phyloP scores from a whole-genome alignment of 2,797 vertebrate species.

The Eurystomus glaucurus region DNA sequence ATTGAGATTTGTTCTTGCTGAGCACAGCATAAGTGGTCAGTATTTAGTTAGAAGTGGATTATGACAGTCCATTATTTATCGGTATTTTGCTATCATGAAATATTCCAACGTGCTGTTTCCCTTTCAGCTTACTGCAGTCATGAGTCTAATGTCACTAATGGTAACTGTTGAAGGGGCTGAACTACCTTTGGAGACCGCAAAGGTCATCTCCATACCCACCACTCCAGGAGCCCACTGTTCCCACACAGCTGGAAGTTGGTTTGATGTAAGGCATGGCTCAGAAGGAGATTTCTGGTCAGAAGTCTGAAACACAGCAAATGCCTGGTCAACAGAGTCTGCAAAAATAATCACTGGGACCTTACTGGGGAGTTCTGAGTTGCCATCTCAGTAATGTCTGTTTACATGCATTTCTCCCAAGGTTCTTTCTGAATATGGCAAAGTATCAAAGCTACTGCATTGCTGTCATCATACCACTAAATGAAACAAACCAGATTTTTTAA shows the following conservation, averaged over 20 bases:
- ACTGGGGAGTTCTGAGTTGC: neutral
- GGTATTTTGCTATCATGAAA: neutral
- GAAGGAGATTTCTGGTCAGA: conserved; percentile 32
- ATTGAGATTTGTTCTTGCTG: neutral
- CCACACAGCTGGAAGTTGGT: neutral
- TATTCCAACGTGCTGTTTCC: neutral
- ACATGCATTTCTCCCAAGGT: neutral
- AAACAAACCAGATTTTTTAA: neutral
- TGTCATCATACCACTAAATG: neutral
- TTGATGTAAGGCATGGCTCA: neutral
- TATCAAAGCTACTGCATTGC: neutral
- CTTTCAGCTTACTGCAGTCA: neutral
- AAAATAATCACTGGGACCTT: neutral
- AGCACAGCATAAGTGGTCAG: conserved; percentile 3
- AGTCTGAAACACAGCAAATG: neutral
- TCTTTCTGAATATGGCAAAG: neutral
- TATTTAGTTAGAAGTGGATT: neutral
- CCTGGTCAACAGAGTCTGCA: neutral
- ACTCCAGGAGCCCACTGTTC: neutral
- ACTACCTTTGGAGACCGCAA: neutral
- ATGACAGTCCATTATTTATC: conserved; percentile 15
- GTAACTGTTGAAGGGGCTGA: neutral
- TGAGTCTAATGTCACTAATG: neutral
- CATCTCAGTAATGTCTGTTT: neutral
- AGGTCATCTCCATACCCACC: neutral